Conservation (phyloP, 2,888 invertebrate species). For the Atrina japonica region DNA sequence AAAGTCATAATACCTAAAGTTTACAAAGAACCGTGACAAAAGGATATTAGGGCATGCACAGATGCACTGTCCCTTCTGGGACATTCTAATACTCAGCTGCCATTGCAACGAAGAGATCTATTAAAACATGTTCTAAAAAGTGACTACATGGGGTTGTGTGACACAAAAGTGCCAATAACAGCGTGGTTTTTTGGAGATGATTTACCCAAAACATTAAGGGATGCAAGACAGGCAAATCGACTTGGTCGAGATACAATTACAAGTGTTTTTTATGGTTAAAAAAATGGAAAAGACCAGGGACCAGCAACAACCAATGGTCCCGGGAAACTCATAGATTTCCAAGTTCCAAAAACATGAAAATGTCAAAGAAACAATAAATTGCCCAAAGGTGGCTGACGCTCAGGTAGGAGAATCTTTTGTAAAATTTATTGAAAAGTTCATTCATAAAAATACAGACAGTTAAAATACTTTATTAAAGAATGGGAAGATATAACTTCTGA, state of each 20-base stretch:
- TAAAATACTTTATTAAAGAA: no score
- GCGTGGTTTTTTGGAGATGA: slow-evolving; percentile 6
- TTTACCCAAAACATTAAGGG: slow-evolving; percentile 7
- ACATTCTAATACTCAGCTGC: neutral
- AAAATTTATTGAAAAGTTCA: no score
- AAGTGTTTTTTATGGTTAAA: slow-evolving; percentile 3
- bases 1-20: slow-evolving; percentile 3
- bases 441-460: no score
- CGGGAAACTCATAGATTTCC: no score
- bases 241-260: slow-evolving; percentile 12
- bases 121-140: slow-evolving; percentile 8
- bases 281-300: slow-evolving; percentile 6
- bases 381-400: no score
- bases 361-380: no score
- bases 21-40: slow-evolving; percentile 12
- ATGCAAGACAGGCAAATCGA: neutral
- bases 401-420: no score
- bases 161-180: neutral
- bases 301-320: no score
- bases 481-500: no score
- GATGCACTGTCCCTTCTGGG: slow-evolving; percentile 1
- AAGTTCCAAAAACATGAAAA: no score
- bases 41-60: slow-evolving; percentile 4
- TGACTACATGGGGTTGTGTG: neutral
- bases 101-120: slow-evolving; percentile 2